phyloP scores from a whole-genome alignment of 2,888 invertebrate genomes.

The Tetanocera ferruginea region DNA sequence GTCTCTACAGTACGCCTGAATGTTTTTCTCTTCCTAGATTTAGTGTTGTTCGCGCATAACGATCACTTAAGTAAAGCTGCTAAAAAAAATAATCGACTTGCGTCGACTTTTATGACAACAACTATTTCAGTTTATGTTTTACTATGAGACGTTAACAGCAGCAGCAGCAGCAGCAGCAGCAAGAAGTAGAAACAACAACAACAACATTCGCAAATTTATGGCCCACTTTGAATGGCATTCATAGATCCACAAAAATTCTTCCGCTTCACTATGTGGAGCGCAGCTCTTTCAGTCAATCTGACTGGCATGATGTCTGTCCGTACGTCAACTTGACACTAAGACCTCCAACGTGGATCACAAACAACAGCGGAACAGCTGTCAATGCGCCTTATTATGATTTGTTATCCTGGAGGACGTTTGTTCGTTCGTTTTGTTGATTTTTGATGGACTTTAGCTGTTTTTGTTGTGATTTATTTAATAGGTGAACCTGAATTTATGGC shows the following conservation, averaged over 20 bases:
- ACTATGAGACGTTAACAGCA: background rate
- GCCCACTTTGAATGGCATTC: constrained; percentile 29
- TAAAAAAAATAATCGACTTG: constrained; percentile 2
- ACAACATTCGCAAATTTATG: constrained; percentile 28
- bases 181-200: background rate
- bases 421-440: constrained; percentile 2
- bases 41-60: background rate
- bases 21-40: background rate
- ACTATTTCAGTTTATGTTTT: constrained; percentile 32
- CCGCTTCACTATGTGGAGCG: background rate
- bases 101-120: constrained; percentile 25
- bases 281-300: background rate
- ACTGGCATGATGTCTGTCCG: background rate
- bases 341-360: constrained; percentile 13
- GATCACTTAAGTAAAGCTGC: background rate
- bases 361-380: constrained; percentile 22
- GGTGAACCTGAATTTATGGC: constrained; percentile 9
- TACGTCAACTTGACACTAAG: background rate
- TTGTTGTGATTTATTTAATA: constrained; percentile 35
- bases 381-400: constrained; percentile 31
- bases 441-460: constrained; percentile 30
- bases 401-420: constrained; percentile 16
- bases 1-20: background rate
- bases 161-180: background rate
- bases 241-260: constrained; percentile 25